These are phyloP conservation scores for Acrocephalus arundinaceus DNA, from an alignment of 2,113 vertebrate species.

Conservation along the genomic window DNA sequence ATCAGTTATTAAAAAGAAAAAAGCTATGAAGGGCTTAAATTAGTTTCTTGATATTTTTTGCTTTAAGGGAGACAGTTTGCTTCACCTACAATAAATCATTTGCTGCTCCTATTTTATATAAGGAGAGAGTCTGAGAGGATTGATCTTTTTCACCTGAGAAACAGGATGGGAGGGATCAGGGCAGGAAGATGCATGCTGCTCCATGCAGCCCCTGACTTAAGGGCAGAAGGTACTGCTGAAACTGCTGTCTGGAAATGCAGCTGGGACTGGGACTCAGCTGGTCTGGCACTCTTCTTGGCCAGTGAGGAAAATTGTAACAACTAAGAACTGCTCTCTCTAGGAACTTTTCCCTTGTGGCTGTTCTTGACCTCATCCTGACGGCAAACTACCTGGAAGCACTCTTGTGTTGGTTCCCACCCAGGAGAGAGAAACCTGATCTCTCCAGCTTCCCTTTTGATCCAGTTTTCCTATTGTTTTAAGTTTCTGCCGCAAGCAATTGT, in stretches of 20 bases:
- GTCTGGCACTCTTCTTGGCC: background rate
- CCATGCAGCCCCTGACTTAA: background rate
- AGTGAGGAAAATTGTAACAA: background rate
- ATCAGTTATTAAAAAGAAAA: background rate
- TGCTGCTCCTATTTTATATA: background rate
- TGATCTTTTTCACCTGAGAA: background rate
- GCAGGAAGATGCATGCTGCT: fast-evolving
- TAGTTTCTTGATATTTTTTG: background rate
- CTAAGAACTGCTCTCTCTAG: background rate
- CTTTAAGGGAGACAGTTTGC: background rate
- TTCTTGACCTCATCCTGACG: background rate
- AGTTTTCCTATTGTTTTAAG: background rate
- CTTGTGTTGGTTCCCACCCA: background rate
- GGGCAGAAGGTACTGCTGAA: background rate
- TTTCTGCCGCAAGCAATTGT: background rate
- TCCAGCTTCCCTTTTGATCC: background rate
- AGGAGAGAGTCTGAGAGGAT: background rate
- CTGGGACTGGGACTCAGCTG: background rate
- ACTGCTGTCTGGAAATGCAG: background rate
- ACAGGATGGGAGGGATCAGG: background rate
- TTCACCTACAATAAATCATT: background rate
- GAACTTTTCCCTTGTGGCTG: background rate
- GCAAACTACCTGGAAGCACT: background rate
- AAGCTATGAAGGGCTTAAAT: background rate
- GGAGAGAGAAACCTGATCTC: background rate